Evolutionary conservation across 2,797 vertebrate genomes (phyloP).

Genomic region (Malurus splendens): DNA sequence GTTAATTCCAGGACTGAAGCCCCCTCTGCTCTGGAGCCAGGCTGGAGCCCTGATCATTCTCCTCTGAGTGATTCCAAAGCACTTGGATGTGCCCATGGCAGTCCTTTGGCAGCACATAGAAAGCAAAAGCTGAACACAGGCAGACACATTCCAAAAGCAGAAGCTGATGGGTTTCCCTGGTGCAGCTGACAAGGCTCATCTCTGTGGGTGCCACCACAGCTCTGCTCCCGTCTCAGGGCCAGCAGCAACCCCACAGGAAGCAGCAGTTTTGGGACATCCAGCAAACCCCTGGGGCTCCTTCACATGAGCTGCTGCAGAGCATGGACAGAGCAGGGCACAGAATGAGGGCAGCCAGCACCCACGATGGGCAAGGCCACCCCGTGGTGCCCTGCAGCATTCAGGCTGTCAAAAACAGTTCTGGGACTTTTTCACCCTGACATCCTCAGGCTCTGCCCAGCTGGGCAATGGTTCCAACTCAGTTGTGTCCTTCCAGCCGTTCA

Average conservation of each 20-base stretch:
- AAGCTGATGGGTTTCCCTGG: neutral
- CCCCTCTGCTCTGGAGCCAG: neutral
- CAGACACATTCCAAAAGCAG: neutral
- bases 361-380: accelerated
- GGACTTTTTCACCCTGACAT: neutral
- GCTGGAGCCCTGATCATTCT: neutral
- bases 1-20: neutral
- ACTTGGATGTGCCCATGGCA: neutral
- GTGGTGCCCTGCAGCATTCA: neutral
- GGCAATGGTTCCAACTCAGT: neutral
- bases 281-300: neutral
- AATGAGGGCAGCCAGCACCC: accelerated
- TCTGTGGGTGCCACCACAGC: neutral
- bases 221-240: accelerated
- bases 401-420: neutral
- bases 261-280: neutral
- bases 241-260: neutral
- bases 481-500: neutral
- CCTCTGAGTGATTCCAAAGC: neutral
- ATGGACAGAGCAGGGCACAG: neutral
- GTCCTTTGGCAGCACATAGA: neutral
- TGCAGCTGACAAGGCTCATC: neutral
- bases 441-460: neutral
- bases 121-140: neutral
- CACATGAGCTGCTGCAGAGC: neutral